Percentiles rank a stretch among this genome's conserved stretches.
These are phyloP conservation scores for Phalanger gymnotis DNA, from an alignment of 2,797 vertebrate species.

Conservation along the genomic window DNA sequence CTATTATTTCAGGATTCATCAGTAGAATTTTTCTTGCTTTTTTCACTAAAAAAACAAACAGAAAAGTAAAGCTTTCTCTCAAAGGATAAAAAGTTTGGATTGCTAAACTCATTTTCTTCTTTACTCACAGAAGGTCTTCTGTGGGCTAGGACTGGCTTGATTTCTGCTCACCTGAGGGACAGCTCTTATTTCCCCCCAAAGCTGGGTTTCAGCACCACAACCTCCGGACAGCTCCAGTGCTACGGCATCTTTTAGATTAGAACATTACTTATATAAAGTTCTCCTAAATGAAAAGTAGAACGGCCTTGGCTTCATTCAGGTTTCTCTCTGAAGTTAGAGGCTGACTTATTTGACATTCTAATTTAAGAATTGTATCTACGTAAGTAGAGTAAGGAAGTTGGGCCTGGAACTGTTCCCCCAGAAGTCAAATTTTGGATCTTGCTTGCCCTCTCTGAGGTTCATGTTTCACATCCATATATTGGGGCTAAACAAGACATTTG, in stretches of 20 bases:
- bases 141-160: neutral
- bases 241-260: neutral
- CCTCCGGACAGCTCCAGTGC: constrained; percentile 70
- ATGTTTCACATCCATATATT: neutral
- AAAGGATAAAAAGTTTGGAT: neutral
- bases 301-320: neutral
- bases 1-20: constrained; percentile 32
- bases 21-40: neutral
- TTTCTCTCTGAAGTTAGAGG: constrained; percentile 27
- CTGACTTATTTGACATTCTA: neutral
- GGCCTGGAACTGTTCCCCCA: neutral
- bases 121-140: neutral
- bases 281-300: constrained; percentile 14
- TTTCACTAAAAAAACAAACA: neutral
- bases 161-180: neutral
- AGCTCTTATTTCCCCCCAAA: neutral
- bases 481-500: neutral
- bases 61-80: neutral
- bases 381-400: neutral
- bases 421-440: neutral
- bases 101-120: neutral
- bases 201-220: constrained; percentile 67
- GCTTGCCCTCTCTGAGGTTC: neutral
- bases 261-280: neutral
- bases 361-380: constrained; percentile 1